Evolutionary conservation across 2,797 vertebrate species (phyloP), one percentile per base, ranked within the genome.

Genomic region (Gobio occitaniae): DNA sequence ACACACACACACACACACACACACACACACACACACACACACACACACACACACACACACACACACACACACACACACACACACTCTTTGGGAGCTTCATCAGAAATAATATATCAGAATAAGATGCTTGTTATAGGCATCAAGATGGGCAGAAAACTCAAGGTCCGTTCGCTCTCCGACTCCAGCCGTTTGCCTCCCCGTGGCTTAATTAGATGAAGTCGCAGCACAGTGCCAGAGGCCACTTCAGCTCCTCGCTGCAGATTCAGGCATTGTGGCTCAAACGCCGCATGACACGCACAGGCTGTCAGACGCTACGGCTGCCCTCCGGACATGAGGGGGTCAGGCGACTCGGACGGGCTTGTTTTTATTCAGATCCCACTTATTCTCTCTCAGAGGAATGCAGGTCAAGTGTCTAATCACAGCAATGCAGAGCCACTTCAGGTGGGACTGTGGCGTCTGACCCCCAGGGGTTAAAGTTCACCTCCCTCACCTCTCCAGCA

Each of bases 341-440:
- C 71, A 50, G 54, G 17, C 4, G 12, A 54, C 29, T 66, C 61
- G n/a, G 29, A 38, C 56, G 32, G 50, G 44, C 71, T 75, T 3
- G 6, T 17, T 61, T 56, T 79, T 36, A 65, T 15, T 74, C 56
- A 56, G 16, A 78, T 9, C 66, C 19, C 13, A 61, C 19, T 19
- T 59, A 50, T 15, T 47, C 32, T 80, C 61, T 69, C 47, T 81
- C 52, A 54, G 61, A 41, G 74, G 52, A 65, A 69, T 47, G 50
- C 7, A 12, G 76, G 83, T 84, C 66, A 84, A 79, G 76, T 84
- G 68, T 80, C 79, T 82, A 90, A 89, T 90, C 86, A 89, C 76
- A 65, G 50, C 25, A 59, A 80, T 52, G 80, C 76, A 74, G 80
- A 85, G 79, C 78, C 71, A 76, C 86, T 85, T 81, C 78, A 86